Base-by-base conservation (phyloP, 2,113 vertebrate genomes). In the Oplegnathus fasciatus region DNA sequence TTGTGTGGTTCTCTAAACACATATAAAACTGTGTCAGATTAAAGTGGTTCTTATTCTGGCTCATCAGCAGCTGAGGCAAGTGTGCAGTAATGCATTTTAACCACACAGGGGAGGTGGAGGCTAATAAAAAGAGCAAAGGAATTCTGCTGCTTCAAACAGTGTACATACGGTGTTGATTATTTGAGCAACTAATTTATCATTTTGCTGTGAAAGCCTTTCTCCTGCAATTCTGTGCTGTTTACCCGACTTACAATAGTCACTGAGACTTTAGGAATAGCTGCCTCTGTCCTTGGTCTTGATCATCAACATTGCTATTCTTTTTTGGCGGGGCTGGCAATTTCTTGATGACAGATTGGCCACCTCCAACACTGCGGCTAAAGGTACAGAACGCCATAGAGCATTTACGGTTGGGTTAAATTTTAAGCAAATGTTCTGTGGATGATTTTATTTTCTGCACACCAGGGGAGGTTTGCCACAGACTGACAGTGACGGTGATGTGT, bases 91-190 rank as follows among this genome's bases (percentile, higher is more conserved):
- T 60, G 37, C 7, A 26, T 57, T 62, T 34, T 34, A 15, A 73
- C 86, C 93, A 89, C 88, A 82, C 0, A 82, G 30, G 75, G 89
- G 87, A 1, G 58, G 11, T 24, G 88, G 58, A 93, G 54, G 42
- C 32, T 30, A 37, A 84, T 28, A 69, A 90, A 78, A 9, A 9
- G 0, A 15, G 46, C 7, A 37, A 76, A 22, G 7, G 1, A 2
- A 0, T 20, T 26, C 30, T n/a, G 0, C 2, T 0, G 7, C 54
- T 58, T 55, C 13, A 55, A 48, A 24, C 17, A 40, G 44, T n/a
- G 26, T 0, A 17, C 18, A 30, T n/a, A n/a, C n/a, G n/a, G n/a
- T n/a, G n/a, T n/a, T n/a, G n/a, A n/a, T n/a, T n/a, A n/a, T n/a
- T n/a, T n/a, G n/a, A n/a, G n/a, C n/a, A n/a, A n/a, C n/a, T n/a